Base-by-base conservation (phyloP, 2,888 invertebrate genomes). In the Lithosia quadra region DNA sequence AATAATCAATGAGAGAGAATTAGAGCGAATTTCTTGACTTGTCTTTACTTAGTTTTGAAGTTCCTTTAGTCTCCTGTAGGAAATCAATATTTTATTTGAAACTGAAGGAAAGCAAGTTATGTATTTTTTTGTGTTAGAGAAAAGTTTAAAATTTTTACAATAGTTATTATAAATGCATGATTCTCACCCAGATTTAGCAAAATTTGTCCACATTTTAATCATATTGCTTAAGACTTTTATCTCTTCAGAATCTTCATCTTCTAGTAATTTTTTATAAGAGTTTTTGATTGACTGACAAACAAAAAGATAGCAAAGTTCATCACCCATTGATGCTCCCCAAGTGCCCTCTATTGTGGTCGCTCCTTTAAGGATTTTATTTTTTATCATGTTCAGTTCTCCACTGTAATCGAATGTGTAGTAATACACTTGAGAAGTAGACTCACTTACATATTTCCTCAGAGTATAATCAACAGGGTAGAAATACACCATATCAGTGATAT, bases 361-460 rank as follows among this genome's bases (percentile, higher is more conserved):
- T 0, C 84, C 73, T 63, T 91, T 75, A 22, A 94, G 67, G 33
- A 83, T 67, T 0, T 69, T 55, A 58, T 92, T 90, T 73, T 95
- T 95, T 55, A 89, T 88, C 80, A 89, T 82, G 82, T 95, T 95
- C 0, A 95, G 81, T 68, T 92, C 92, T 24, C 95, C 95, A 60
- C 91, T 92, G 70, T 93, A 95, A 73, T 95, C 95, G 84, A 95
- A 95, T 69, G 90, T 90, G 59, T 95, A 95, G 75, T 94, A 95
- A 80, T 92, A 95, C 10, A 95, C 85, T 1, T 91, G 87, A 1
- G 86, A 80, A 34, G 78, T 87, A 9, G 94, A 90, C 59, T 88
- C 87, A 67, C 94, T 93, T 0, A 90, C 87, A 73, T 95, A 94
- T 65, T 91, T 86, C 55, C 90, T 86, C 0, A 95, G 90, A 33